These are phyloP conservation scores for Pseudotriccus pelzelni DNA, from an alignment of 2,797 vertebrate genomes.

Conservation along the genomic window DNA sequence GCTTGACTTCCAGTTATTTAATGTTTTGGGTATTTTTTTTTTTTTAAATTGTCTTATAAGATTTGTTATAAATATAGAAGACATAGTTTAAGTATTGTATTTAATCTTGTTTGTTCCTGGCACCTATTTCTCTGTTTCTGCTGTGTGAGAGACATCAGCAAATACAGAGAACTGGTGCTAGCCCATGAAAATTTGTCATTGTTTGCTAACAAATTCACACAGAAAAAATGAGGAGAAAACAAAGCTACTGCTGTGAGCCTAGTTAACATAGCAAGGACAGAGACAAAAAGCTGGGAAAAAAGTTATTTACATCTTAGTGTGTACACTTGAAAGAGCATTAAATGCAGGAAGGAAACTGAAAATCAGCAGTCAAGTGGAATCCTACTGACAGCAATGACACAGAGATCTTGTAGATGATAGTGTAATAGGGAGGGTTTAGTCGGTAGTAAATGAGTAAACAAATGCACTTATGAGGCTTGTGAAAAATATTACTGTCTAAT, in stretches of 20 bases:
- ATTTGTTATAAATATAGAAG: neutral
- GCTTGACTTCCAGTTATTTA: neutral
- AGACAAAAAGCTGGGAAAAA: neutral
- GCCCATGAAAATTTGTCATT: neutral
- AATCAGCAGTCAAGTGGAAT: neutral
- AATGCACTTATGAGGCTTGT: neutral
- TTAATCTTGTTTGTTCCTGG: neutral
- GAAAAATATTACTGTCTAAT: neutral
- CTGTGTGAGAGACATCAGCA: neutral
- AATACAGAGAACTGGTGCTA: neutral
- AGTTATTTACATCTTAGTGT: neutral
- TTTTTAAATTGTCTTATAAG: neutral
- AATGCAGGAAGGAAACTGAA: neutral
- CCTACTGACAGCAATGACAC: neutral
- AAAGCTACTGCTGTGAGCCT: neutral
- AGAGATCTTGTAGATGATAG: neutral
- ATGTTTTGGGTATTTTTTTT: neutral
- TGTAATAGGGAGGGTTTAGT: neutral
- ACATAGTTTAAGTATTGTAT: neutral
- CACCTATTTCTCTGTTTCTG: neutral
- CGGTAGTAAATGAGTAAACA: neutral
- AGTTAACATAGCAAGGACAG: neutral
- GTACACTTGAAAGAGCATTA: neutral
- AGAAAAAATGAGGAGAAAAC: neutral
- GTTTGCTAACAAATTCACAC: neutral